Conservation (phyloP, 2,113 vertebrate species). For the Turdus rufiventris region DNA sequence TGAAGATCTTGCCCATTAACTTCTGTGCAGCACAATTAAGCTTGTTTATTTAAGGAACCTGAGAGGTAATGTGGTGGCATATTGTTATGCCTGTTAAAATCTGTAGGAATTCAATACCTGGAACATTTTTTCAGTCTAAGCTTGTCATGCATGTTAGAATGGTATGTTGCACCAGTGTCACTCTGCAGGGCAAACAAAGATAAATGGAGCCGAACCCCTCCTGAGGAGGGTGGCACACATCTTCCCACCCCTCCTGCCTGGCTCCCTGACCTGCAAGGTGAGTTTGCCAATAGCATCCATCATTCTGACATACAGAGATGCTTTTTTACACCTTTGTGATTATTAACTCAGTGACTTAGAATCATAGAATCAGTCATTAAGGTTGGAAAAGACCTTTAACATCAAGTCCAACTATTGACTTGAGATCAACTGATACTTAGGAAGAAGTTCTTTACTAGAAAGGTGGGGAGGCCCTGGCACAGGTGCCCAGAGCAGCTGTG, state of each 20-base stretch:
- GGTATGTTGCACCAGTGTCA: not conserved
- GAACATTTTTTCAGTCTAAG: not conserved
- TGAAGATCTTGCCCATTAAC: not conserved
- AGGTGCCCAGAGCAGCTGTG: not conserved
- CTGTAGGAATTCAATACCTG: not conserved
- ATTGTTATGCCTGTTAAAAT: not conserved
- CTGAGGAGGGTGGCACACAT: not conserved
- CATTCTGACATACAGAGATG: not conserved
- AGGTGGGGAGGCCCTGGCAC: not conserved
- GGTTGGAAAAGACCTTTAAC: not conserved
- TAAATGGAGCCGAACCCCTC: not conserved
- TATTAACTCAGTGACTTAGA: not conserved
- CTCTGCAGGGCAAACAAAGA: not conserved
- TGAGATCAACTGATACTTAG: not conserved
- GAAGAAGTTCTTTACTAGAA: not conserved
- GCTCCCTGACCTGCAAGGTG: not conserved
- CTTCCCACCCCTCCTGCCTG: not conserved
- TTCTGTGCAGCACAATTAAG: not conserved
- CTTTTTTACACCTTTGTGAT: rapidly evolving
- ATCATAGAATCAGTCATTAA: not conserved
- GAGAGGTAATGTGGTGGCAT: not conserved
- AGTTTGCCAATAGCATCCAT: not conserved
- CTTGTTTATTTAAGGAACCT: not conserved
- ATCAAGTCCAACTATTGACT: not conserved
- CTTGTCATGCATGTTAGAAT: not conserved